Evolutionary conservation across 2,888 invertebrate species (phyloP).

Genomic region (Perizoma affinitatum): DNA sequence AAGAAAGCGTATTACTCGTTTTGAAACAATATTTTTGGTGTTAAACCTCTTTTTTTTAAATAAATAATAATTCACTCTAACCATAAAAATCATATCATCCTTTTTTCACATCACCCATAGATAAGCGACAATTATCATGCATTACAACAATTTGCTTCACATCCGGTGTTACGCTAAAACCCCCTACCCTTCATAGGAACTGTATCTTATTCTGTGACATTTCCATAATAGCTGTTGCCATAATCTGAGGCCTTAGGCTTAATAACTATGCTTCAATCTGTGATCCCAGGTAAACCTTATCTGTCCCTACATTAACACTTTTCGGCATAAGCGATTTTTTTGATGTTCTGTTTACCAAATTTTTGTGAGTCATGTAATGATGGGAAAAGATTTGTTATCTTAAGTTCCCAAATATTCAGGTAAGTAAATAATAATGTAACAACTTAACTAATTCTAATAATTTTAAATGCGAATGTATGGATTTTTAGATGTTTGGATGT

Average conservation of each 20-base stretch:
- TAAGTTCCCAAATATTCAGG: too few relatives aligned
- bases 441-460: too few relatives aligned
- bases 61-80: background rate
- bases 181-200: constrained; percentile 28
- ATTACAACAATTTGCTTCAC: constrained; percentile 43
- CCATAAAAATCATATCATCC: constrained; percentile 5
- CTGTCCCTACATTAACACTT: constrained; percentile 59
- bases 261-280: constrained; percentile 32
- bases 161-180: constrained; percentile 47
- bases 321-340: constrained; percentile 49
- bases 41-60: background rate
- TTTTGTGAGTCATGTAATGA: constrained; percentile 37
- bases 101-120: constrained; percentile 8
- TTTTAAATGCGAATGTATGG: too few relatives aligned
- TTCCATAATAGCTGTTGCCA: constrained; percentile 27
- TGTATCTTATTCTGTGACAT: constrained; percentile 17
- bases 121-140: constrained; percentile 31
- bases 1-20: too few relatives aligned
- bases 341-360: constrained; percentile 43
- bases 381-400: constrained; percentile 26
- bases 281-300: constrained; percentile 58
- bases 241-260: constrained; percentile 1
- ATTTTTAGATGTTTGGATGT: too few relatives aligned
- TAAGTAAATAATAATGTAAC: too few relatives aligned
- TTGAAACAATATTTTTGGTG: too few relatives aligned